Evolutionary conservation across 30 jellyfish, hydroid and myxozoan genomes (phyloP), one percentile per base, ranked within the genome.

Genomic region (Aurelia aurita): DNA sequence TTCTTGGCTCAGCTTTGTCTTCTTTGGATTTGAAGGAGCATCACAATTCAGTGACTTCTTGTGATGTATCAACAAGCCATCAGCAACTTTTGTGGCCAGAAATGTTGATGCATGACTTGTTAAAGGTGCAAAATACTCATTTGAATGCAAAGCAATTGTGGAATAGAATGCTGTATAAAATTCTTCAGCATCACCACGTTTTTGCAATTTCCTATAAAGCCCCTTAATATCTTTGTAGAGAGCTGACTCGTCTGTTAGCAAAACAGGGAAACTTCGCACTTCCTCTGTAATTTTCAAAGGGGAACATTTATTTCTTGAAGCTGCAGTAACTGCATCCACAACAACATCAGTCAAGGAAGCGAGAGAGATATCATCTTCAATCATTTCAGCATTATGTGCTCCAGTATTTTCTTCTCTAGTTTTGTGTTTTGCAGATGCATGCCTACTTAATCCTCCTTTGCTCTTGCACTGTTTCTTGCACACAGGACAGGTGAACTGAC

Each of bases 401-500:
- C 63, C 5, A 6, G 63, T 53, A 53, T 16, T 53, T 53, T 53
- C 63, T 53, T 53, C 63, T 53, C 63, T 53, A 6, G 23, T 53
- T 13, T 20, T 53, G 23, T 53, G 63, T 20, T 53, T 53, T 53
- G 63, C 63, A 53, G 63, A 53, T 53, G 63, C 2, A 53, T 53
- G 63, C 63, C 63, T 53, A 2, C 5, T 53, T 53, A 53, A 53
- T 53, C 63, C 63, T 1, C 63, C 63, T 53, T 53, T 53, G 63
- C 63, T 53, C 63, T 53, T 53, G 63, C 63, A 53, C 63, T 53
- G 63, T 2, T 6, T 53, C 63, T 53, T 53, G 63, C 23, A 53
- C 63, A 53, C 63, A 53, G 63, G 63, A 53, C 63, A 53, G 74
- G 20, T 62, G 47, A 62, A 62, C 47, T 62, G 57, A 9, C 74